Conservation (phyloP, 1,140 invertebrate genomes). For the Drosophila subpulchrella region DNA sequence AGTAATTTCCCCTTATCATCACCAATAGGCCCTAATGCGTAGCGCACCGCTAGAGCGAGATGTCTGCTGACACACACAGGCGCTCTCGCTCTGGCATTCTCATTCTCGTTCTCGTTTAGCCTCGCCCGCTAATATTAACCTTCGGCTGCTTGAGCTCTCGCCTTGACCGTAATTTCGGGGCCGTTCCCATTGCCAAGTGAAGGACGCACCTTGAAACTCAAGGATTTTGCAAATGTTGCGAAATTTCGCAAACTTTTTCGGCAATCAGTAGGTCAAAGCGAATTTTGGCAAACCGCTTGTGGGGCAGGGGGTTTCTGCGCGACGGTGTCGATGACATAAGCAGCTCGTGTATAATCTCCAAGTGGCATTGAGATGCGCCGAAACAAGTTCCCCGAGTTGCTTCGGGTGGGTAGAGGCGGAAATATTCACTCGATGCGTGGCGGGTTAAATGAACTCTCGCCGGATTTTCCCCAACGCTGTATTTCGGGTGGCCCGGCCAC, state of each 20-base stretch:
- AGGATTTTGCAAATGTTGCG: constrained; percentile 73
- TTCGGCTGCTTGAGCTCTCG: constrained; percentile 42
- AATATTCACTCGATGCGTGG: constrained; percentile 55
- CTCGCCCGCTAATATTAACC: constrained; percentile 39
- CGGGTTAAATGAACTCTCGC: constrained; percentile 64
- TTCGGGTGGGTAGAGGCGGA: not conserved
- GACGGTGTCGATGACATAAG: constrained; percentile 65
- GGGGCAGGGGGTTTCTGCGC: constrained; percentile 4
- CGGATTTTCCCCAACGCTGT: constrained; percentile 32
- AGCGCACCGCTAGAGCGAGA: constrained; percentile 48
- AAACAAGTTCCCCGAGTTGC: constrained; percentile 47
- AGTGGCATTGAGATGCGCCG: constrained; percentile 66
- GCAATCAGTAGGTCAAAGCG: constrained; percentile 62
- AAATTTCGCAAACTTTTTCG: constrained; percentile 76
- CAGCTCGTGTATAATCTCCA: constrained; percentile 45
- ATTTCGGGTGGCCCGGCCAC: constrained; percentile 66
- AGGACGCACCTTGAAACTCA: constrained; percentile 81
- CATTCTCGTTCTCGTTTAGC: constrained; percentile 52
- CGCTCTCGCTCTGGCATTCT: constrained; percentile 25
- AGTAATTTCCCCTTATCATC: no score
- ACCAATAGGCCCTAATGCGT: constrained; percentile 3
- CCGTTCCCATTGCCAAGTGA: constrained; percentile 72
- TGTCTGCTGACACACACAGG: constrained; percentile 31
- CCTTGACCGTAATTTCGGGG: constrained; percentile 80
- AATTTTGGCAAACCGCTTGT: constrained; percentile 54